Evolutionary conservation across 2,888 invertebrate species (phyloP).

Genomic region (Sphecodes monilicornis): DNA sequence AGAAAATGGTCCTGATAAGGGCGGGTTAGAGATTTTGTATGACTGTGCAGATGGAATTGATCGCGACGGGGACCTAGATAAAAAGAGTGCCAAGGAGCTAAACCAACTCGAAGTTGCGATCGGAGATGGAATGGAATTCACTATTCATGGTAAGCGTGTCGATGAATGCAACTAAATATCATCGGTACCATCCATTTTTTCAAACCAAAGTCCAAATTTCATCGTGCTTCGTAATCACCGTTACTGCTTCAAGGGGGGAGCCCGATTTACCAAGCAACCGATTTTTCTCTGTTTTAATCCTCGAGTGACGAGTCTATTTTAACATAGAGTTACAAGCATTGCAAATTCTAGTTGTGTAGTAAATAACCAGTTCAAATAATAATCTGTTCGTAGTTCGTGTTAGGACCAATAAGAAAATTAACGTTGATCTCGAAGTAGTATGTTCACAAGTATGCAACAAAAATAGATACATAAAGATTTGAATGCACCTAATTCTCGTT

Average conservation of each 20-base stretch:
- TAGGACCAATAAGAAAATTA: no score
- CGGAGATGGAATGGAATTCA: conserved; percentile 97
- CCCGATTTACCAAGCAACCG: background rate
- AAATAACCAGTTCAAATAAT: no score
- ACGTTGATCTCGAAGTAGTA: no score
- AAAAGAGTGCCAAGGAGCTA: conserved; percentile 92
- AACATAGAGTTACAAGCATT: no score
- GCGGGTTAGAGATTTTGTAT: conserved; percentile 78
- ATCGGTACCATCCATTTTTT: background rate
- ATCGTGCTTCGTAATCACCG: background rate
- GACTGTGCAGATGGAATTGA: conserved; percentile 87
- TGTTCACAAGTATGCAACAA: no score
- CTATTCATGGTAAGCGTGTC: conserved; percentile 91
- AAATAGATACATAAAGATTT: no score
- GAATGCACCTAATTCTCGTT: no score
- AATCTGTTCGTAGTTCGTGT: no score
- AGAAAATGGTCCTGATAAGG: conserved; percentile 56
- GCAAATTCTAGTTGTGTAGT: no score
- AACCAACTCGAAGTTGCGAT: conserved; percentile 94
- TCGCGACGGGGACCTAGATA: conserved; percentile 88
- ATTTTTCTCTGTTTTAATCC: no score
- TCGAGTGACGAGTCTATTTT: no score
- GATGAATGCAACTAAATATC: background rate
- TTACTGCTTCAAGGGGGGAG: background rate
- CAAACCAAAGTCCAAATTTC: background rate